Evolutionary conservation across 2,797 vertebrate genomes (phyloP), one percentile per base, ranked within the genome.

Genomic region (Crypturellus tataupa): DNA sequence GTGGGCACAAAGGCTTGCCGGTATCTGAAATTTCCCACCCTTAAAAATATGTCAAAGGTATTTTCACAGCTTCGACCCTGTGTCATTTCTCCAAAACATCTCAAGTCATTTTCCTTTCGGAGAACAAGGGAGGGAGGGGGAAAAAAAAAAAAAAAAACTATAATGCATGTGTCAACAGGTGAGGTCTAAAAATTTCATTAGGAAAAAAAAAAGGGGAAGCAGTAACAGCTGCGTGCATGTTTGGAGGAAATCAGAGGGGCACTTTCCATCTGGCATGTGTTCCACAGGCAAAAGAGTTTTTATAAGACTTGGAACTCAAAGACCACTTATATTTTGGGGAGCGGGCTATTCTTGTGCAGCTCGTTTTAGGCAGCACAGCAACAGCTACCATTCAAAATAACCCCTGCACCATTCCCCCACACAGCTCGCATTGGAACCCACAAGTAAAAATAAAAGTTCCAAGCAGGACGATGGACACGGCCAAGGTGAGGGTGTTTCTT

Each of bases 141-240:
- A 85, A 69, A 69, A 87, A 62, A 29, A 69, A 85, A 69, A 69
- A 87, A 62, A 29, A 69, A 29, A 69, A 20, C 93, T 55, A 10
- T 93, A 91, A 89, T 93, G 94, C 63, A 53, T 92, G 75, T 71
- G 27, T 95, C 89, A 94, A 98, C 98, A 98, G 97, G 98, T 98
- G 98, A 97, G 89, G 75, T 90, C 98, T 98, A 98, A 98, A 98
- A 97, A 98, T 97, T 98, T 97, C 97, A 89, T 70, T 94, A 60
- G 97, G 87, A 58, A 79, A 90, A 96, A 92, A 85, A 87, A 92
- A 85, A 93, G 13, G 87, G 96, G 96, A 97, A 97, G 87, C 95
- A 94, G 80, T 58, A 97, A 97, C 97, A 98, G 98, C 98, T 98
- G 98, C 96, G 65, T 0, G 87, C 29, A 0, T 96, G 94, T 97